Evolutionary conservation across 2,113 vertebrate species (phyloP), one percentile per base, ranked within the genome.

Genomic region (Scatophagus argus): DNA sequence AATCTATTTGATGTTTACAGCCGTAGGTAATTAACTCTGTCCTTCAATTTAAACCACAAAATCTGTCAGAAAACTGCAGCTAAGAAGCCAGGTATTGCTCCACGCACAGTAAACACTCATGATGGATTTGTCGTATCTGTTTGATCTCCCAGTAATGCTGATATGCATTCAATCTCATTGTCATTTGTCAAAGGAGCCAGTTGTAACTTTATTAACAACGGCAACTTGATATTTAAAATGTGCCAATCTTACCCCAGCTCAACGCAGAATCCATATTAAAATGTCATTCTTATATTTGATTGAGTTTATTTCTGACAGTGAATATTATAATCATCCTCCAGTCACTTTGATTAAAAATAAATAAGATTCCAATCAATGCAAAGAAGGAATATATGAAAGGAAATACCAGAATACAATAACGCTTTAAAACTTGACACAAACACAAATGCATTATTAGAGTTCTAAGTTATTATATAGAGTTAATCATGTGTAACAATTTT

Each of bases 331-430:
- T 90, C 75, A 71, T 62, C 64, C 83, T 75, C 38, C 82, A 84
- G 87, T 92, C 88, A 86, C 86, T 93, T 92, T 93, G 93, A 93
- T 94, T 93, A 92, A 92, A 93, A 88, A 87, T 89, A 93, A 93
- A 93, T 87, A 91, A 59, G 87, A 92, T 92, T 89, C 73, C 88
- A 92, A 92, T 92, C 88, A 90, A 79, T 87, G 82, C 36, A 63
- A 75, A 69, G 46, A 73, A 85, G 55, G 65, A 16, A 41, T 68
- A 82, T 86, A 84, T 87, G 76, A 82, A 86, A 84, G 36, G 49
- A 83, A 83, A 82, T 31, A 82, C 56, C 47, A 14, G 31, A 47
- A 56, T 74, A 63, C 41, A 39, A 69, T 71, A 36, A 44, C 58
- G 56, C 77, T 43, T 58, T 55, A 81, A 76, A 84, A 61, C 56